A percentile compares a stretch with the other conserved stretches of the same genome.
phyloP scores from a whole-genome alignment of 2,797 vertebrate genomes.

The Tapirus indicus region DNA sequence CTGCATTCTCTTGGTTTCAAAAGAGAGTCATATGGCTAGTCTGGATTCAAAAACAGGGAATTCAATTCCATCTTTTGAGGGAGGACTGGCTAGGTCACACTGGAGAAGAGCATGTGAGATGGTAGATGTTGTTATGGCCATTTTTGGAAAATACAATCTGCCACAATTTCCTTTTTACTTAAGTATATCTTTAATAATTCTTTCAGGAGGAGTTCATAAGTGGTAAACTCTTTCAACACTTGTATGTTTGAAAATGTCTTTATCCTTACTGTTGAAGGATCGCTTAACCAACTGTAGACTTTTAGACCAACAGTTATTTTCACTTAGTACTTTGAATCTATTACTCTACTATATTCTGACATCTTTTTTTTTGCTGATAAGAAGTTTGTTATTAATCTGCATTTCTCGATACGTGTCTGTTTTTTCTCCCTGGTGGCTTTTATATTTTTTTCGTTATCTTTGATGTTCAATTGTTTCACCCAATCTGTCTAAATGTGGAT shows the following conservation, averaged over 20 bases:
- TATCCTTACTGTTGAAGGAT: neutral
- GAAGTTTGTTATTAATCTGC: neutral
- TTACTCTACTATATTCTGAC: neutral
- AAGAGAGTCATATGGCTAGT: neutral
- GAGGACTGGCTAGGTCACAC: neutral
- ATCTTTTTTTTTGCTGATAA: neutral
- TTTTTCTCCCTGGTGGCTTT: neutral
- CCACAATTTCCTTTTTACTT: neutral
- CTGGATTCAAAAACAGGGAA: neutral
- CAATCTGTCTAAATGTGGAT: neutral
- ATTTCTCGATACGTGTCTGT: neutral
- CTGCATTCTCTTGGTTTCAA: neutral
- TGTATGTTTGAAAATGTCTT: neutral
- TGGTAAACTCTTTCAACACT: neutral
- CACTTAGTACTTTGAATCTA: neutral
- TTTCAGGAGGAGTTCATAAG: neutral
- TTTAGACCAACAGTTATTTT: constrained; percentile 3
- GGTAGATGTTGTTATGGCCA: neutral
- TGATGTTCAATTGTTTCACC: neutral
- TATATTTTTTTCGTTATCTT: constrained; percentile 12
- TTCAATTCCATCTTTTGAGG: neutral
- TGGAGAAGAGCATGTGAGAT: neutral
- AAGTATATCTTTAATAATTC: neutral
- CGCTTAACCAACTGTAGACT: neutral
- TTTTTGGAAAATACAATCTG: neutral